Percentiles rank a stretch among this genome's conserved stretches.
Conservation (phyloP, 2,888 invertebrate species). For the Acanthacorydalis orientalis region DNA sequence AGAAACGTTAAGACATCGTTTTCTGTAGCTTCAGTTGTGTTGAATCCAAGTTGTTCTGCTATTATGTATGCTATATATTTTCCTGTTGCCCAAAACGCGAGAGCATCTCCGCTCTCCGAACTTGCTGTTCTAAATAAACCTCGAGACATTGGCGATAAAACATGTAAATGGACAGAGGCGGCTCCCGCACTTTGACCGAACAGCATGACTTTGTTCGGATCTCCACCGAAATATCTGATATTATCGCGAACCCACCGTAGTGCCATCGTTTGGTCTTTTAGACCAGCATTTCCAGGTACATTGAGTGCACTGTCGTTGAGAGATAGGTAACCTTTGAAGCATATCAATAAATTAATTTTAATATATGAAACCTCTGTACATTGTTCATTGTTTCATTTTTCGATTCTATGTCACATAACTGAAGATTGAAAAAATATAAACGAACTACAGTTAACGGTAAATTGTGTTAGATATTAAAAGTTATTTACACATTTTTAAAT, state of each 20-base stretch:
- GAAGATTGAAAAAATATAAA: no score
- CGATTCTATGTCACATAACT: no score
- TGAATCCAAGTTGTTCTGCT: background rate
- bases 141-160: background rate
- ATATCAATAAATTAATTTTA: background rate
- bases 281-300: slow-evolving; percentile 1
- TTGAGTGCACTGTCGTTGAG: background rate
- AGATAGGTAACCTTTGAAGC: background rate
- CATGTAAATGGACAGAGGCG: background rate
- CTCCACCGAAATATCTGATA: slow-evolving; percentile 1
- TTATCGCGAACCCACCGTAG: slow-evolving; percentile 2
- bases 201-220: background rate
- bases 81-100: slow-evolving; percentile 1
- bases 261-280: slow-evolving; percentile 2
- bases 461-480: no score
- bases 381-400: no score
- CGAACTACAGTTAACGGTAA: no score
- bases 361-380: no score
- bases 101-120: background rate
- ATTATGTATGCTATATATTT: background rate
- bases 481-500: no score
- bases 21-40: background rate
- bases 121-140: background rate
- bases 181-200: slow-evolving; percentile 1
- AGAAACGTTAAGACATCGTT: background rate